phyloP scores from a whole-genome alignment of 2,113 vertebrate species.

The Neotragus pygmaeus region DNA sequence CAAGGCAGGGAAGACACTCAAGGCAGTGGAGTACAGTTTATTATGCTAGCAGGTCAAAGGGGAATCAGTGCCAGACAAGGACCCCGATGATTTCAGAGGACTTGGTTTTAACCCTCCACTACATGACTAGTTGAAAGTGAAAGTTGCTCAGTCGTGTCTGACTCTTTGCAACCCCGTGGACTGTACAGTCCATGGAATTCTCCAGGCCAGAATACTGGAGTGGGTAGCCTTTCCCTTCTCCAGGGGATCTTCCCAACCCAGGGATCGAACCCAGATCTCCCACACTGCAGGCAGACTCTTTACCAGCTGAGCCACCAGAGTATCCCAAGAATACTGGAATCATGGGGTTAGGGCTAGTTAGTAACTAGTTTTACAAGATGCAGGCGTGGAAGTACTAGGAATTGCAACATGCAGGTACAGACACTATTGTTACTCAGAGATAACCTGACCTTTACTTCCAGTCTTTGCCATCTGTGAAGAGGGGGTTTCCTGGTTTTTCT shows the following conservation, averaged over 20 bases:
- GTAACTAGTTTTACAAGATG: no score
- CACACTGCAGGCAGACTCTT: no score
- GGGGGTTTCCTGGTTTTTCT: neutral
- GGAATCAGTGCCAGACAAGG: neutral
- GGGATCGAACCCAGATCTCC: no score
- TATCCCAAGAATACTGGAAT: no score
- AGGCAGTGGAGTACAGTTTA: neutral
- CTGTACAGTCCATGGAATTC: no score
- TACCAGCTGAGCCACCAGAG: no score
- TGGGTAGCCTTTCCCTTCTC: no score
- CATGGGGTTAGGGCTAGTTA: no score
- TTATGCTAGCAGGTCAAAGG: neutral
- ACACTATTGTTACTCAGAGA: neutral
- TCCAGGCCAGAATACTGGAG: neutral
- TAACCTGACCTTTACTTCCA: neutral
- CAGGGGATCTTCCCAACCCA: no score
- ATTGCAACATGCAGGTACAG: no score
- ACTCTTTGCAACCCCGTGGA: neutral
- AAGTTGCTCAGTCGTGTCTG: neutral
- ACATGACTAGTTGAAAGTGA: neutral
- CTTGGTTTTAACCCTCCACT: neutral
- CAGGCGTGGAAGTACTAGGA: no score
- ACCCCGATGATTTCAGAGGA: accelerated
- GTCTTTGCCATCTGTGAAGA: neutral
- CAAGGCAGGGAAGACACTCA: neutral